Conservation (phyloP, 2,113 vertebrate genomes). For the Syngnathus scovelli region DNA sequence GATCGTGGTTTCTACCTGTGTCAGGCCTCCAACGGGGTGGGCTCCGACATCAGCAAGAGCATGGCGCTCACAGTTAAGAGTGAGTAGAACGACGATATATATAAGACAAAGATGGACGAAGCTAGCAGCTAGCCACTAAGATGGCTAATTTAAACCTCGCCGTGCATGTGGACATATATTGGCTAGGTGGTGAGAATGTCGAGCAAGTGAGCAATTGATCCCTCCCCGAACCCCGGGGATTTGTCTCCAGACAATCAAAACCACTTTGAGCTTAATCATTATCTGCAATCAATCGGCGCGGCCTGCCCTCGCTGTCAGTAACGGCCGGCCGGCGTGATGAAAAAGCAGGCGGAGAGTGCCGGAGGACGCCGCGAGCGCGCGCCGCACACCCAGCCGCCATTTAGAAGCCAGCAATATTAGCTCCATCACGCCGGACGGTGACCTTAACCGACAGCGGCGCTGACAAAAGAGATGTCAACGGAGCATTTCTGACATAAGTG, state of each 20-base stretch:
- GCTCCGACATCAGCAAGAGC: constrained; percentile 99
- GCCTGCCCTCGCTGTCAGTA: constrained; percentile 45
- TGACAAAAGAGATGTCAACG: constrained; percentile 15
- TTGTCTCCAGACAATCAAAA: constrained; percentile 61
- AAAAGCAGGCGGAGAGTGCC: constrained; percentile 11
- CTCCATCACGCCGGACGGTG: constrained; percentile 8
- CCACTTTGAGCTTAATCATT: constrained; percentile 66
- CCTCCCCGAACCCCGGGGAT: constrained; percentile 53
- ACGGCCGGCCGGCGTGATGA: constrained; percentile 20
- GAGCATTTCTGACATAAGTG: constrained; percentile 7
- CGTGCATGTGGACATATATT: background rate
- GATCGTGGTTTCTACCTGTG: constrained; percentile 97
- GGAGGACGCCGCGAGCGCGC: background rate
- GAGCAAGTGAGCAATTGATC: constrained; percentile 54
- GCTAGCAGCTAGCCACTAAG: too few relatives aligned
- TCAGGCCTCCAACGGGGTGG: constrained; percentile 97
- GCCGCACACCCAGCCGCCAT: constrained; percentile 5
- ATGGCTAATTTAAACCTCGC: background rate
- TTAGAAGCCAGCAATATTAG: constrained; percentile 7
- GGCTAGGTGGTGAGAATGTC: constrained; percentile 28
- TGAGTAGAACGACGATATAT: constrained; percentile 65
- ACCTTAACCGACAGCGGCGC: constrained; percentile 18
- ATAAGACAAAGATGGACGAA: too few relatives aligned
- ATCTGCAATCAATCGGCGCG: constrained; percentile 59
- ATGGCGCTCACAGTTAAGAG: constrained; percentile 98